Evolutionary conservation across 2,888 invertebrate species (phyloP).

Genomic region (Prenolepis imparis): DNA sequence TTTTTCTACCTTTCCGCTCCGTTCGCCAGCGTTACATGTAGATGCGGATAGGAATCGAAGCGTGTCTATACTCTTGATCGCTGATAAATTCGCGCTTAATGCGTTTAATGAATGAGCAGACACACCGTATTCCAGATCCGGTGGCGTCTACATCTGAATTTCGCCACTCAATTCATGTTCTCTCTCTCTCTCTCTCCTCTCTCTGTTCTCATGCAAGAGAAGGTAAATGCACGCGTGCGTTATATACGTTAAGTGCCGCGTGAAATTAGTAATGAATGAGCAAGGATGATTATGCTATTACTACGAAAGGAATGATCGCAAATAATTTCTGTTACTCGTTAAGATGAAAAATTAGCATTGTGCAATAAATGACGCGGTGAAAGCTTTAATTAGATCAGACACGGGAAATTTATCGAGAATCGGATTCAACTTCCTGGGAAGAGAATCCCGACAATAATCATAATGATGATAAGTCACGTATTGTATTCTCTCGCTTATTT

Average conservation of each 20-base stretch:
- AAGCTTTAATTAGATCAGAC: neutral
- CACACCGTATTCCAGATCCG: conserved; percentile 37
- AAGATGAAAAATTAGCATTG: conserved; percentile 21
- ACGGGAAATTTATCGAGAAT: neutral
- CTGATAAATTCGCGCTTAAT: conserved; percentile 75
- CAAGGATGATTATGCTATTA: conserved; percentile 16
- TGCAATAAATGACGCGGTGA: conserved; percentile 9
- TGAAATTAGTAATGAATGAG: conserved; percentile 46
- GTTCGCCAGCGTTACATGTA: conserved; percentile 18
- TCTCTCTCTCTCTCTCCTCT: neutral
- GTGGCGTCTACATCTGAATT: conserved; percentile 28
- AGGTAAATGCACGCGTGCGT: conserved; percentile 42
- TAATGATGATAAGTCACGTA: neutral
- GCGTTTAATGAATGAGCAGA: conserved; percentile 73
- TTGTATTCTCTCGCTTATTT: neutral
- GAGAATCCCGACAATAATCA: neutral
- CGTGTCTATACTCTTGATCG: conserved; percentile 70
- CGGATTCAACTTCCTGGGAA: neutral
- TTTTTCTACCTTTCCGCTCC: conserved; percentile 23
- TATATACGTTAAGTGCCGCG: conserved; percentile 41
- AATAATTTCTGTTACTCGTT: conserved; percentile 21
- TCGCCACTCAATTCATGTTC: conserved; percentile 5
- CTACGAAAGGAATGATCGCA: conserved; percentile 6
- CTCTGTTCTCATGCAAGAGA: neutral
- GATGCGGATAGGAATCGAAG: conserved; percentile 66